phyloP scores from a whole-genome alignment of 2,113 vertebrate genomes.

The Elanoides forficatus region DNA sequence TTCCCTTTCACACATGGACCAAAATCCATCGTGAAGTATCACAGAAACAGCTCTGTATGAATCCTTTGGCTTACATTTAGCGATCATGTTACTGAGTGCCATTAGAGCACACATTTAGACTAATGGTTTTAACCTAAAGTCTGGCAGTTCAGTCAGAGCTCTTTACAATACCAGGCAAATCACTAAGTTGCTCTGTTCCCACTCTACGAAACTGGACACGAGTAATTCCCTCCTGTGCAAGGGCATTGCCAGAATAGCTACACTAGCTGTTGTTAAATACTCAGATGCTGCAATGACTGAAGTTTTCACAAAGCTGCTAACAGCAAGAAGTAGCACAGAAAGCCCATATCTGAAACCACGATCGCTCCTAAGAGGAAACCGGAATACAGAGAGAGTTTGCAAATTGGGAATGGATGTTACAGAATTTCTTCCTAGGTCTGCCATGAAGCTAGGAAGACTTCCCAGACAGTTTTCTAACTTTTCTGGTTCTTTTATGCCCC shows the following conservation, averaged over 20 bases:
- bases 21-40: background rate
- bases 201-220: background rate
- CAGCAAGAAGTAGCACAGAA: background rate
- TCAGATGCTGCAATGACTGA: background rate
- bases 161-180: background rate
- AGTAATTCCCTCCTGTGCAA: background rate
- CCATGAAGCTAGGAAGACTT: background rate
- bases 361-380: background rate
- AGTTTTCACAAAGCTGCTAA: background rate
- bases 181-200: background rate
- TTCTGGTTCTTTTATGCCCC: background rate
- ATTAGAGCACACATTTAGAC: background rate
- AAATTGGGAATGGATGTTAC: background rate
- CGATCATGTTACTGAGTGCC: background rate
- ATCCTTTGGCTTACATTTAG: background rate
- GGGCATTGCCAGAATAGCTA: background rate
- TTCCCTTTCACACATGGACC: background rate
- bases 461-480: background rate
- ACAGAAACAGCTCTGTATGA: background rate
- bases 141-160: background rate
- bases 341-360: background rate
- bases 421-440: background rate
- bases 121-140: background rate
- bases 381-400: background rate
- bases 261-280: background rate